A percentile compares a stretch with the other conserved stretches of the same genome.
These are phyloP conservation scores for Lamellibrachia luymesi DNA, from an alignment of 1,140 invertebrate genomes.

Conservation along the genomic window DNA sequence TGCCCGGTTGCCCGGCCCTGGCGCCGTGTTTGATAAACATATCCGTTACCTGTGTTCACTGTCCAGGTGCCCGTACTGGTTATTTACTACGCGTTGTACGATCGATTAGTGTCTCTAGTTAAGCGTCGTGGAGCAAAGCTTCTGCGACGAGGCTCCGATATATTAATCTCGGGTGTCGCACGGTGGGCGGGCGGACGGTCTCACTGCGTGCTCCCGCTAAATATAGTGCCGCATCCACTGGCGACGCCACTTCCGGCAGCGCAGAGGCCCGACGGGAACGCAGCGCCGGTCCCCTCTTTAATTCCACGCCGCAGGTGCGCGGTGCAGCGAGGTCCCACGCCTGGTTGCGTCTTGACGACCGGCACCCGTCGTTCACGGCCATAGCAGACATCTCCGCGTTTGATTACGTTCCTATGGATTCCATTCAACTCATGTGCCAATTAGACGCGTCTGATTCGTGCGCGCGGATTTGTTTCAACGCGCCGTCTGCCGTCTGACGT, in stretches of 20 bases:
- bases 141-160: neutral
- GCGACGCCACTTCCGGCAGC: neutral
- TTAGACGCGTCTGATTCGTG: neutral
- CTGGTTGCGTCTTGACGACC: neutral
- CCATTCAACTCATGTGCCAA: neutral
- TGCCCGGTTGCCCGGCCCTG: neutral
- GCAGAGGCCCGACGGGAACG: neutral
- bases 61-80: neutral
- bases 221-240: neutral
- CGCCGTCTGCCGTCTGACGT: neutral
- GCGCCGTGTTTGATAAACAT: neutral
- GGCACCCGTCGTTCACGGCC: too few relatives aligned
- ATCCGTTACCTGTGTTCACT: neutral
- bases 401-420: neutral
- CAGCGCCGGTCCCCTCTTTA: neutral
- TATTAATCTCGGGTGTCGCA: neutral
- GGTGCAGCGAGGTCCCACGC: neutral
- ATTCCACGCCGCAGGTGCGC: neutral
- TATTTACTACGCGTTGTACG: neutral
- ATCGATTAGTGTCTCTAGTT: constrained; percentile 5
- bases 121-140: neutral
- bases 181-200: neutral
- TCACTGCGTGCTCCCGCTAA: neutral
- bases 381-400: too few relatives aligned
- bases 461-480: neutral